A percentile compares a stretch with the other conserved stretches of the same genome.
Conservation (phyloP, 2,113 vertebrate genomes). For the Dicrurus megarhynchus region DNA sequence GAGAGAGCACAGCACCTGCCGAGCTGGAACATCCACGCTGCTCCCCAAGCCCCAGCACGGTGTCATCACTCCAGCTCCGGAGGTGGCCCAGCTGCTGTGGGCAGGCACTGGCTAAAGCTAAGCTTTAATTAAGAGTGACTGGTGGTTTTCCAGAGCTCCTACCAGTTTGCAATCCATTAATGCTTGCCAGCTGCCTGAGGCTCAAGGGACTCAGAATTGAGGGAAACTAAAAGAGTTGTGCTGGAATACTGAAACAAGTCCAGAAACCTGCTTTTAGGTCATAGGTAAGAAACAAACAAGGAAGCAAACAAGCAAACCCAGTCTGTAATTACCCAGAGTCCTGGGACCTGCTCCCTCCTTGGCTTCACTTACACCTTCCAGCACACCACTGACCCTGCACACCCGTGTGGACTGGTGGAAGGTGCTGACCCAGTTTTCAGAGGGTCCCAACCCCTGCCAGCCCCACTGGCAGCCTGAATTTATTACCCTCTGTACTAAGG, state of each 20-base stretch:
- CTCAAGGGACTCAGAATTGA: background rate
- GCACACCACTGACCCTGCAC: background rate
- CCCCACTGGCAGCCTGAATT: background rate
- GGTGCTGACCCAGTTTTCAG: background rate
- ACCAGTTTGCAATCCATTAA: background rate
- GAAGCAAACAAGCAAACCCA: background rate
- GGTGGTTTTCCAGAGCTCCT: background rate
- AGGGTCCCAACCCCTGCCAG: background rate
- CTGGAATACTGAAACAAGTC: background rate
- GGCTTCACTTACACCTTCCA: background rate
- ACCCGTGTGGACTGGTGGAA: fast-evolving
- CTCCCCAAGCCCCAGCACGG: fast-evolving
- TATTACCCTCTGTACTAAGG: too few relatives aligned
- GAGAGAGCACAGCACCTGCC: fast-evolving
- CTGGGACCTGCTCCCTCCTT: background rate
- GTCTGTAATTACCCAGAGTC: background rate
- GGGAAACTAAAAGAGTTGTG: background rate
- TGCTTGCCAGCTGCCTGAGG: background rate
- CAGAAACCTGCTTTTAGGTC: background rate
- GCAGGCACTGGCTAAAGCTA: background rate
- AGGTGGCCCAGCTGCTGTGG: background rate
- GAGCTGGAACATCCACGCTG: background rate
- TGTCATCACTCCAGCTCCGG: background rate
- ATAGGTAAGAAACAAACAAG: background rate
- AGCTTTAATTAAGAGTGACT: background rate